Evolutionary conservation across 2,888 invertebrate species (phyloP), one percentile per base, ranked within the genome.

Genomic region (Drosophila putrida): DNA sequence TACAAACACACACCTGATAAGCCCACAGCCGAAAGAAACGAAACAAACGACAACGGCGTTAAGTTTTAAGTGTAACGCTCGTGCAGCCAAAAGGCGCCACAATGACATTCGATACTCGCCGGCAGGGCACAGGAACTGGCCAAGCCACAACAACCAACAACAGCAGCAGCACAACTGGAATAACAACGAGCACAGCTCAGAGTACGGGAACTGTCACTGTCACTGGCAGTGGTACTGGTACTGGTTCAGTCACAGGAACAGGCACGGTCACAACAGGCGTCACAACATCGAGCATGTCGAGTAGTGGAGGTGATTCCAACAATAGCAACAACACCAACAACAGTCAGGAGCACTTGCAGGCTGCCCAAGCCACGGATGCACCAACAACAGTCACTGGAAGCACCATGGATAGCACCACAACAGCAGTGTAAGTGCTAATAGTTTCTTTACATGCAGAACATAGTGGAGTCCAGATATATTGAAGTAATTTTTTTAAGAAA

Each of bases 41-140:
- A 13, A 65, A 66, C 41, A 57, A 71, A 78, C 66, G 71, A 66
- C 69, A 49, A 75, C 70, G 82, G 71, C 77, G 78, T 58, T 71
- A 73, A 70, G 54, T 36, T 57, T 44, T 73, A n/a, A n/a, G n/a
- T 47, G 57, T 39, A 58, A 58, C 53, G 74, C 68, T 62, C 71
- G 69, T 69, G 75, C 60, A 74, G 70, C 68, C 68, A 53, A 46
- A 39, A 60, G 73, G 73, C 69, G 70, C 71, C 73, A 84, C 71
- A 78, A 92, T 92, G 92, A 92, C 92, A 82, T 92, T 91, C 85
- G 92, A 92, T 86, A 90, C 91, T 63, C 91, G 92, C 75, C 91
- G 91, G 66, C 83, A 83, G 46, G 78, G 82, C 69, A 77, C 83
- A 67, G 85, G 41, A 41, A 77, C 74, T 68, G 69, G 80, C 69